A percentile compares a stretch with the other conserved stretches of the same genome.
Conservation (phyloP, 2,888 invertebrate species). For the Embidobia sp. region DNA sequence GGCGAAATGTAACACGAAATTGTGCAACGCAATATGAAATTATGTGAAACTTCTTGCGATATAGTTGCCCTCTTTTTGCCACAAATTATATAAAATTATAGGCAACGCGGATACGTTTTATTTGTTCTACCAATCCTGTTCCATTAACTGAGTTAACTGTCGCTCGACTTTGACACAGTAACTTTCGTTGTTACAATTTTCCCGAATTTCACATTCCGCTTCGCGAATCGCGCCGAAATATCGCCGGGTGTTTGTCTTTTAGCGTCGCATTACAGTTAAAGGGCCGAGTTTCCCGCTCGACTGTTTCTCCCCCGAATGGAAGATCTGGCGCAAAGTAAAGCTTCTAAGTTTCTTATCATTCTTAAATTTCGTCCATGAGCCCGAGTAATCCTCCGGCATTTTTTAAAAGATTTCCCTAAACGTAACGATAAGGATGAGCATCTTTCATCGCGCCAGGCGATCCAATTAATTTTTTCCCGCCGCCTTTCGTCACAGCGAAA, state of each 20-base stretch:
- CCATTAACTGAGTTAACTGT: background rate
- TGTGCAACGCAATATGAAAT: constrained; percentile 35
- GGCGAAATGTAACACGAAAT: constrained; percentile 37
- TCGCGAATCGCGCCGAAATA: too few species aligned
- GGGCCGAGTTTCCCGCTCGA: background rate
- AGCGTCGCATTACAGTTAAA: constrained; percentile 1
- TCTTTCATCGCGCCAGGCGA: background rate
- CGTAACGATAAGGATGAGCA: background rate
- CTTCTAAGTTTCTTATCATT: constrained; percentile 11
- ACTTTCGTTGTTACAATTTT: background rate
- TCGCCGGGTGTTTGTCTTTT: too few species aligned
- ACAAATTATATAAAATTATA: constrained; percentile 34
- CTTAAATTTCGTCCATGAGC: constrained; percentile 18
- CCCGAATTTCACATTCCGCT: too few species aligned
- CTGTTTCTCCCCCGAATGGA: background rate
- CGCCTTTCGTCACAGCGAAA: background rate
- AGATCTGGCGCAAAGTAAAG: constrained; percentile 8
- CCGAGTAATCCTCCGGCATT: constrained; percentile 6
- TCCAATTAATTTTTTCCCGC: constrained; percentile 2
- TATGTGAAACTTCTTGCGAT: constrained; percentile 35
- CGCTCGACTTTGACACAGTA: background rate
- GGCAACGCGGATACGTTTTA: constrained; percentile 5
- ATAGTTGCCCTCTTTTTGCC: constrained; percentile 6
- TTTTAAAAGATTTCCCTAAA: constrained; percentile 15
- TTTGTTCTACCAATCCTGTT: constrained; percentile 10